Evolutionary conservation across 2,888 invertebrate genomes (phyloP), one percentile per base, ranked within the genome.

Genomic region (Dione juno): DNA sequence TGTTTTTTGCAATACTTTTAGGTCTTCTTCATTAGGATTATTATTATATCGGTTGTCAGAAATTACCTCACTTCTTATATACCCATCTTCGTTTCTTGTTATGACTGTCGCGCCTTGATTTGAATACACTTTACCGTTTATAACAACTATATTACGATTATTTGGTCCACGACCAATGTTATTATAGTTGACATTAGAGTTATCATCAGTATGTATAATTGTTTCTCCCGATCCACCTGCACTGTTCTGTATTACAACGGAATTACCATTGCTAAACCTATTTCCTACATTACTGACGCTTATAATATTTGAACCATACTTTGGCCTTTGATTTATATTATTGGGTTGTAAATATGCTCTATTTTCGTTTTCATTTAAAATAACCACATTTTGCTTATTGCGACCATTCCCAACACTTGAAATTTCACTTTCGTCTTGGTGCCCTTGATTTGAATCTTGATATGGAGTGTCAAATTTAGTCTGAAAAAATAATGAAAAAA

Each of bases 331-430:
- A n/a, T 45, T 21, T 48, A n/a, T 16, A 13, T 52, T 52, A 7
- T 16, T 16, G 16, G 48, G 16, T 48, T 48, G 48, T 16, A 16
- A 16, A 6, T 16, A 48, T 48, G 16, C 48, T 48, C 9, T 48
- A 16, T 48, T 16, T 48, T 16, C 16, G 16, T 8, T 48, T 48
- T 16, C 16, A 21, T 54, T 28, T 2, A 74, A 10, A 16, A 50
- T 43, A 7, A 72, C 66, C 48, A 52, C 10, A 28, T 74, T 74
- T n/a, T 21, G 21, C 48, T 37, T 71, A 28, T 61, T n/a, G 2
- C 11, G 3, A 21, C 74, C 74, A 53, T 70, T 74, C 10, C 74
- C 74, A 40, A 74, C 41, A 52, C 63, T 61, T 1, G 45, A 10
- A 11, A 59, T 19, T 13, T 52, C 14, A 21, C 37, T 37, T 61